These are phyloP conservation scores for Cisticola juncidis DNA, from an alignment of 2,113 vertebrate species.

Conservation along the genomic window DNA sequence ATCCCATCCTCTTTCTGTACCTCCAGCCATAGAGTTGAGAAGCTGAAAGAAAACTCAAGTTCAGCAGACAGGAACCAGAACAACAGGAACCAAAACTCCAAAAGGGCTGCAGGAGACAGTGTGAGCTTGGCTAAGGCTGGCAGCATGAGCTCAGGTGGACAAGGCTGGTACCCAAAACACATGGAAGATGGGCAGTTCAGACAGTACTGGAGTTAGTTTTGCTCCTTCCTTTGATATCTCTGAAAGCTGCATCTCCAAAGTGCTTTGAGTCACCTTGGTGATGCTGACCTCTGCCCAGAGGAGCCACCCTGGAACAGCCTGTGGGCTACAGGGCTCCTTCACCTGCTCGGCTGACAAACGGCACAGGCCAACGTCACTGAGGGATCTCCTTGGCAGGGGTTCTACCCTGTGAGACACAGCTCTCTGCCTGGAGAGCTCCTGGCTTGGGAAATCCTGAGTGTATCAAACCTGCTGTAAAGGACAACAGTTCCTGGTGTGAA, in stretches of 20 bases:
- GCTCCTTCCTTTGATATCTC: neutral
- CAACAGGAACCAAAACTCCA: neutral
- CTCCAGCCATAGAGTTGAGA: neutral
- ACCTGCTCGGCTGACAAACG: neutral
- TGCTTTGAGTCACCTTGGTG: neutral
- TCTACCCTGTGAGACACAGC: neutral
- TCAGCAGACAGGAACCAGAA: neutral
- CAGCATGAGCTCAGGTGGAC: neutral
- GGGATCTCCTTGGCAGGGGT: neutral
- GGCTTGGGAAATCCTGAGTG: neutral
- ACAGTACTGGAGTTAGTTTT: neutral
- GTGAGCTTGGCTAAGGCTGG: neutral
- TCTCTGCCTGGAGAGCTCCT: neutral
- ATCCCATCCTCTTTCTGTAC: neutral
- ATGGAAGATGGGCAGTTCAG: neutral
- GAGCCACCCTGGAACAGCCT: fast-evolving
- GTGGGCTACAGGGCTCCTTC: neutral
- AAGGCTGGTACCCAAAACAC: neutral
- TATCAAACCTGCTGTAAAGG: neutral
- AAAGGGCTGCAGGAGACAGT: neutral
- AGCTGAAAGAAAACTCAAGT: neutral
- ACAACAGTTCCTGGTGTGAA: neutral
- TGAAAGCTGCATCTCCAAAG: neutral
- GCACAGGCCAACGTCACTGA: neutral
- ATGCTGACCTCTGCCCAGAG: neutral